Evolutionary conservation across 2,888 invertebrate species (phyloP), one percentile per base, ranked within the genome.

Genomic region (Mylabris sibirica): DNA sequence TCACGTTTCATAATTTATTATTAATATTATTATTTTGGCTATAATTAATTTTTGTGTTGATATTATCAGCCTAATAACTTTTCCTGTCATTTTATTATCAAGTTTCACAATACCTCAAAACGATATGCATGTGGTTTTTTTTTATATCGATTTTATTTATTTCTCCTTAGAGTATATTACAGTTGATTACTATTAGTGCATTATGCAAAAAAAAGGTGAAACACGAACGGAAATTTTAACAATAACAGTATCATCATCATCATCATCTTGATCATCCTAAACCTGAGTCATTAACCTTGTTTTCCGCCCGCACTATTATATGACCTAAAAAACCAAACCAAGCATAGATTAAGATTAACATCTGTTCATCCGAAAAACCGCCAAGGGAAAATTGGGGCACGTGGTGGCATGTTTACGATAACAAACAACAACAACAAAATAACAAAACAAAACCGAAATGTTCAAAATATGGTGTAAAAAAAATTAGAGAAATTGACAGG

Each of bases 241-340:
- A 49, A 38, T 34, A 60, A 20, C 35, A 60, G 8, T 9, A 30
- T 63, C 64, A 62, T 60, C 64, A 69, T n/a, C 44, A 49, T 9
- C 9, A 49, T 49, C 49, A 49, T 49, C 20, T 20, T 49, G 9
- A 20, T 49, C 49, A 17, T 20, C 17, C 49, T 20, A 57, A 57
- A 57, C 24, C 14, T 57, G 24, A 57, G 72, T 72, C 74, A 67
- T 74, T 74, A 74, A 72, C 74, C 72, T 72, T 68, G 67, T 72
- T 74, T 68, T 65, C 74, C 74, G 72, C 72, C 74, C 72, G 72
- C 72, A 74, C 71, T 70, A n/a, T n/a, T n/a, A 41, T 2, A 57
- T 67, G 70, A 69, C 69, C 72, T 67, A 66, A 67, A 67, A 74
- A 74, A 72, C 53, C 60, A 57, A 35, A 34, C 6, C 8, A n/a